Evolutionary conservation across 2,888 invertebrate genomes (phyloP).

Genomic region (Drosophila kambysellisi): DNA sequence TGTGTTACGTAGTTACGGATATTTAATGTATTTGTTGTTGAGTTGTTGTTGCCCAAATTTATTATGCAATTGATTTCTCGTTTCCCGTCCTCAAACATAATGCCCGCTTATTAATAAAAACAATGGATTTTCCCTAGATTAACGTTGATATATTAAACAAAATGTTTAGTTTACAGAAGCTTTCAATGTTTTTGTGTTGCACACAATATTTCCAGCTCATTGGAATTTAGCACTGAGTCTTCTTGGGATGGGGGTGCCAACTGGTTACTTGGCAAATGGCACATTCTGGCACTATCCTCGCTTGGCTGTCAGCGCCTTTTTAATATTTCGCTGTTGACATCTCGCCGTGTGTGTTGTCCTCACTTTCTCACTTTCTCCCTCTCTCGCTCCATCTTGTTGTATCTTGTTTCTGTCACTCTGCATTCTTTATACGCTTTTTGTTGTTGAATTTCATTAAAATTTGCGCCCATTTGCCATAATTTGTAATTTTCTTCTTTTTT

Average conservation of each 20-base stretch:
- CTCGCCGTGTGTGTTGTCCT: slow-evolving; percentile 35
- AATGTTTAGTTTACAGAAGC: slow-evolving; percentile 4
- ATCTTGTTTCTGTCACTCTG: slow-evolving; percentile 23
- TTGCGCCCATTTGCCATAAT: slow-evolving; percentile 80
- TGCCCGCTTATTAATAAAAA: slow-evolving; percentile 26
- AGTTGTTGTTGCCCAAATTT: slow-evolving; percentile 30
- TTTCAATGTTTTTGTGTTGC: slow-evolving; percentile 1
- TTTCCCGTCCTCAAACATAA: neutral
- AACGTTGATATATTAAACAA: slow-evolving; percentile 24
- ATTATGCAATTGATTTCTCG: slow-evolving; percentile 36
- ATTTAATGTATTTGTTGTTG: slow-evolving; percentile 50
- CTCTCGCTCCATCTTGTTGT: neutral
- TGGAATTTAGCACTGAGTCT: slow-evolving; percentile 1
- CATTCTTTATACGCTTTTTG: slow-evolving; percentile 56
- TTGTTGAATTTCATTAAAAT: slow-evolving; percentile 79
- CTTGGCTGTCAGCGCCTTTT: slow-evolving; percentile 61
- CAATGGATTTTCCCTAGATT: slow-evolving; percentile 42
- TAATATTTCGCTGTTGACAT: slow-evolving; percentile 74
- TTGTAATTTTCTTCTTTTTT: slow-evolving; percentile 58
- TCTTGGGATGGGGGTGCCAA: slow-evolving; percentile 23
- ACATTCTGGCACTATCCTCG: slow-evolving; percentile 38
- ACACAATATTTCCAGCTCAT: slow-evolving; percentile 1
- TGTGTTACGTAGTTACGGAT: slow-evolving; percentile 36
- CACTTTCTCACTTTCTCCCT: neutral
- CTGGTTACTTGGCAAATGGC: slow-evolving; percentile 18